A percentile compares a stretch with the other conserved stretches of the same genome.
phyloP scores from a whole-genome alignment of 2,888 invertebrate genomes.

The Camptogramma bilineatum region DNA sequence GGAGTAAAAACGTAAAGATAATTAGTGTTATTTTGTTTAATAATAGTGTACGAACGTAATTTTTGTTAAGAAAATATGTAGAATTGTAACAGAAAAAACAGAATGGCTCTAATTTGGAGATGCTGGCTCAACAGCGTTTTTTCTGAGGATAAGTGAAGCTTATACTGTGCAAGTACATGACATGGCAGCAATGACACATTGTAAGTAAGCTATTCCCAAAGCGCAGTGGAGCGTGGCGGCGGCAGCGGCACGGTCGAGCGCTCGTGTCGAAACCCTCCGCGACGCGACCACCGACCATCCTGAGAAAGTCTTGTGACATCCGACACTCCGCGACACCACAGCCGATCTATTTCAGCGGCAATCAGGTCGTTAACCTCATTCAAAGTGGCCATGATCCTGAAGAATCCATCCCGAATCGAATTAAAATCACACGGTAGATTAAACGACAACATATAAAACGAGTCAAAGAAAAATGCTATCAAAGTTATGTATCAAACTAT shows the following conservation, averaged over 20 bases:
- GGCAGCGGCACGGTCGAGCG: constrained; percentile 32
- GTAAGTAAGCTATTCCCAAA: constrained; percentile 43
- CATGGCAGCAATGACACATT: constrained; percentile 10
- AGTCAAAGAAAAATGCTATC: too few species aligned
- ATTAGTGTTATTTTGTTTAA: neutral
- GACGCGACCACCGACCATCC: constrained; percentile 37
- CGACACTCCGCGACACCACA: constrained; percentile 18
- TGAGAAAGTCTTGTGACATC: constrained; percentile 46
- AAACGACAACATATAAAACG: too few species aligned
- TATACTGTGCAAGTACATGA: neutral
- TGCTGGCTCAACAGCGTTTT: neutral
- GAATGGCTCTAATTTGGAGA: neutral
- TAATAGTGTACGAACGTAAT: constrained; percentile 1
- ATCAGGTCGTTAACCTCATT: neutral
- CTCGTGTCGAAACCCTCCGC: constrained; percentile 26
- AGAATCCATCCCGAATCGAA: neutral
- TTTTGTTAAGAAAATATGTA: neutral
- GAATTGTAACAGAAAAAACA: neutral
- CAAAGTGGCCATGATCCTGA: constrained; percentile 1
- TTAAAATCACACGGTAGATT: neutral
- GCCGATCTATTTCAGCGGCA: constrained; percentile 8
- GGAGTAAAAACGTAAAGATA: constrained; percentile 2
- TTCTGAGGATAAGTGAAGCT: neutral
- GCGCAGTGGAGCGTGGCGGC: constrained; percentile 49
- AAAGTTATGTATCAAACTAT: too few species aligned